Evolutionary conservation across 2,888 invertebrate genomes (phyloP).

Genomic region (Monochamus alternatus): DNA sequence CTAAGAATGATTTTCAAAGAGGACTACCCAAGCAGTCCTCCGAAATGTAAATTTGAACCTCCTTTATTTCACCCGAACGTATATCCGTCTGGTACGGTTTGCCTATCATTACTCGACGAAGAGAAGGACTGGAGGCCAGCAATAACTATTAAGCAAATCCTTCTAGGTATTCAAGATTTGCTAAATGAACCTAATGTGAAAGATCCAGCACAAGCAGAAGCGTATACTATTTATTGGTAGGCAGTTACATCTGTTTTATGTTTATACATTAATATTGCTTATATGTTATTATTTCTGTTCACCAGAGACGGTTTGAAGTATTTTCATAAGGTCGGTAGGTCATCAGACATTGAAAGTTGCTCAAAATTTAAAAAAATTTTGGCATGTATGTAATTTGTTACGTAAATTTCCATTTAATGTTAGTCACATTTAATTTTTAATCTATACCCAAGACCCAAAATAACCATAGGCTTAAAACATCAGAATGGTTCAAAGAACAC

Average conservation of each 20-base stretch:
- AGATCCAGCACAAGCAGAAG: slow-evolving; percentile 99
- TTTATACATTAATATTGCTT: too few relatives aligned
- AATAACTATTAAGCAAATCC: slow-evolving; percentile 98
- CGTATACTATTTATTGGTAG: slow-evolving; percentile 97
- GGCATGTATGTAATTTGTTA: too few relatives aligned
- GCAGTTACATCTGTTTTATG: slow-evolving; percentile 47
- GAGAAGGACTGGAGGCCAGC: slow-evolving; percentile 99
- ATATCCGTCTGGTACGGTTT: slow-evolving; percentile 94
- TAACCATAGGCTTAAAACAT: too few relatives aligned
- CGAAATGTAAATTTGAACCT: slow-evolving; percentile 99
- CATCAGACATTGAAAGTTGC: too few relatives aligned
- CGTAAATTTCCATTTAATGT: too few relatives aligned
- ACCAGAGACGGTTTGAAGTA: too few relatives aligned
- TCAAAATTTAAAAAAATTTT: too few relatives aligned
- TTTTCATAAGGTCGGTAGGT: too few relatives aligned
- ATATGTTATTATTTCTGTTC: too few relatives aligned
- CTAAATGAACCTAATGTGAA: slow-evolving; percentile 98
- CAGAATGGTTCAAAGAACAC: too few relatives aligned
- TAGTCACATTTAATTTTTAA: too few relatives aligned
- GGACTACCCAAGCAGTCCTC: slow-evolving; percentile 98
- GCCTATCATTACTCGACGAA: slow-evolving; percentile 95
- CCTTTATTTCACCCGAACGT: slow-evolving; percentile 99
- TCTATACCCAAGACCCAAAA: too few relatives aligned
- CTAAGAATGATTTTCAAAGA: slow-evolving; percentile 99
- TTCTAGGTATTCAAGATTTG: slow-evolving; percentile 97